Evolutionary conservation across 2,797 vertebrate species (phyloP), one percentile per base, ranked within the genome.

Genomic region (Falco concolor): DNA sequence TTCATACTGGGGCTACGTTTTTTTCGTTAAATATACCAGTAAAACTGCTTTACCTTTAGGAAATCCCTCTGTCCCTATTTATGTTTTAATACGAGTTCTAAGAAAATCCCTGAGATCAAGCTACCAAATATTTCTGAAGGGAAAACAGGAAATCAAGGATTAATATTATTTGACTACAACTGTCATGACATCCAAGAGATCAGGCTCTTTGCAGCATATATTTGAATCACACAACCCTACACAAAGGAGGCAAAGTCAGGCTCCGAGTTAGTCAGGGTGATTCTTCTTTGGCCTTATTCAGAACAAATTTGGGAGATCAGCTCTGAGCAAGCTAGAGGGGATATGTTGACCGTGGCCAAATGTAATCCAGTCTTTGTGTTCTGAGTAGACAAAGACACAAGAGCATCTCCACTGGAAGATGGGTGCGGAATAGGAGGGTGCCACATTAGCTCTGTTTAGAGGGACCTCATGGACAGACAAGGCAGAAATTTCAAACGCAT

Each of bases 1-100:
- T 96, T 87, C 47, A 36, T 64, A 28, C 27, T 28, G 27, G 17
- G 53, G 49, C 54, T 90, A 30, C 21, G 57, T 10, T 12, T 21
- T 85, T 72, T 60, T 89, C 21, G 72, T 85, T 57, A 52, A 68
- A 92, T 79, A 40, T 28, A 54, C 15, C 38, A 50, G 27, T 38
- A 59, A 67, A 80, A 84, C 56, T 69, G 34, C 47, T 92, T 92
- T 77, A 87, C 73, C 79, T 93, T 60, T 84, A 80, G 65, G 61
- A 95, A 96, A 89, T 72, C 64, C 54, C 42, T 72, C 65, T 75
- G 34, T 24, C 76, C 64, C 57, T 77, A 27, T 73, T 91, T 93
- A 38, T 59, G 78, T 64, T 85, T 92, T 94, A 92, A 95, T 93
- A 69, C 38, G 57, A 79, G 52, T 89, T 93, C 83, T 61, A 92